These are phyloP conservation scores for Gallinago nigripennis DNA, from an alignment of 2,797 vertebrate species.

Conservation along the genomic window DNA sequence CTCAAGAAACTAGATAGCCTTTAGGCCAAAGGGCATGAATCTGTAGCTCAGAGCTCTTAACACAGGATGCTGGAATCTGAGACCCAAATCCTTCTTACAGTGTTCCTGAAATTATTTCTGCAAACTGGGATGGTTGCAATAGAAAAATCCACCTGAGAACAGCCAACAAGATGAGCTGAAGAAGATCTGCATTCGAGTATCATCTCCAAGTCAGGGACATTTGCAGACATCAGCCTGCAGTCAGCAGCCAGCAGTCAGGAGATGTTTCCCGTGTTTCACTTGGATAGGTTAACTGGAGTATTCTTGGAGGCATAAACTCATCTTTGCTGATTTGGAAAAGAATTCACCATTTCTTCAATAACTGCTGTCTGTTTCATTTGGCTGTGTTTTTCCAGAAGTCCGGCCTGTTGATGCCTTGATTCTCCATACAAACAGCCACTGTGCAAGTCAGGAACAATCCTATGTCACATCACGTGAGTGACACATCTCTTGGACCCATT, in stretches of 20 bases:
- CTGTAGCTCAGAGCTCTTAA: neutral
- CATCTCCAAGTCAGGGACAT: neutral
- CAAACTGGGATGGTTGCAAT: neutral
- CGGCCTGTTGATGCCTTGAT: neutral
- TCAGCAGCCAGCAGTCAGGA: neutral
- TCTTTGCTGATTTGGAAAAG: neutral
- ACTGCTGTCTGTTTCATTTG: neutral
- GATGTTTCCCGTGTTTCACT: neutral
- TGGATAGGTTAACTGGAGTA: neutral
- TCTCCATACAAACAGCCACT: neutral
- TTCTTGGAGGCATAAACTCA: neutral
- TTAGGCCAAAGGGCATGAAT: neutral
- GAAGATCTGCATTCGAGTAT: neutral
- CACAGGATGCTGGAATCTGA: neutral
- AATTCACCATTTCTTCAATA: neutral
- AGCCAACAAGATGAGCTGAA: neutral
- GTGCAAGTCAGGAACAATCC: neutral
- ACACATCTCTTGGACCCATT: neutral
- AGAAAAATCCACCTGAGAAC: neutral
- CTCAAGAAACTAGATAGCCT: neutral
- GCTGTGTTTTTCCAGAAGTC: neutral
- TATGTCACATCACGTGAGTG: neutral
- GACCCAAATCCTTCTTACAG: neutral
- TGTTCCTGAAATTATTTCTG: neutral
- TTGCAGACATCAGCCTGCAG: neutral